A percentile compares a stretch with the other conserved stretches of the same genome.
phyloP scores from a whole-genome alignment of 2,113 vertebrate genomes.

The Triplophysa siluroides region DNA sequence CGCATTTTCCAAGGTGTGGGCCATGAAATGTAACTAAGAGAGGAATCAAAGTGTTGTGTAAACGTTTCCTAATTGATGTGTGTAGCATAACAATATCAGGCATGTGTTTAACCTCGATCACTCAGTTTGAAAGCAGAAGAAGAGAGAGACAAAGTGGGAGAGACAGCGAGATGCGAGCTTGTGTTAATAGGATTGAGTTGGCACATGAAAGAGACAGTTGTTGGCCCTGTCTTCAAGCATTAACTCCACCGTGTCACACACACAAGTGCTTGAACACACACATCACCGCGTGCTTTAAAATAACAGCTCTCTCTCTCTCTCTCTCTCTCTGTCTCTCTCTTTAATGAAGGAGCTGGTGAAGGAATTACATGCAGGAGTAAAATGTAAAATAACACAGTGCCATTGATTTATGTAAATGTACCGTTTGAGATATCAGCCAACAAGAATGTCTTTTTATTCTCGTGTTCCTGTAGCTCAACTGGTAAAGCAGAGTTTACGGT shows the following conservation, averaged over 20 bases:
- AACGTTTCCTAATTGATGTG: constrained; percentile 28
- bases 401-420: constrained; percentile 33
- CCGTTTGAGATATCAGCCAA: constrained; percentile 9
- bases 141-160: constrained; percentile 1
- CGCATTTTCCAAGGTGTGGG: not conserved
- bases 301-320: not conserved
- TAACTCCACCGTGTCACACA: constrained; percentile 30
- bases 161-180: constrained; percentile 11
- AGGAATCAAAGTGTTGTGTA: constrained; percentile 18
- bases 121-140: constrained; percentile 25
- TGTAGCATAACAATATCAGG: constrained; percentile 30
- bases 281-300: constrained; percentile 7
- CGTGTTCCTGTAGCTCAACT: not conserved
- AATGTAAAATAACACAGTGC: constrained; percentile 23
- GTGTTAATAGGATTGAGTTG: constrained; percentile 41
- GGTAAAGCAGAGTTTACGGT: no score
- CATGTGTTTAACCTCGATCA: constrained; percentile 35
- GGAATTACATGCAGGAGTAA: constrained; percentile 28
- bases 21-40: not conserved
- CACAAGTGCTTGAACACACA: constrained; percentile 10
- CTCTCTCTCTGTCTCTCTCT: not conserved
- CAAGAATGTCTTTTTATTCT: constrained; percentile 3
- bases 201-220: constrained; percentile 42
- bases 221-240: constrained; percentile 36
- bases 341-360: constrained; percentile 31